phyloP scores from a whole-genome alignment of 2,888 invertebrate species.

The Oxycera nigricornis region DNA sequence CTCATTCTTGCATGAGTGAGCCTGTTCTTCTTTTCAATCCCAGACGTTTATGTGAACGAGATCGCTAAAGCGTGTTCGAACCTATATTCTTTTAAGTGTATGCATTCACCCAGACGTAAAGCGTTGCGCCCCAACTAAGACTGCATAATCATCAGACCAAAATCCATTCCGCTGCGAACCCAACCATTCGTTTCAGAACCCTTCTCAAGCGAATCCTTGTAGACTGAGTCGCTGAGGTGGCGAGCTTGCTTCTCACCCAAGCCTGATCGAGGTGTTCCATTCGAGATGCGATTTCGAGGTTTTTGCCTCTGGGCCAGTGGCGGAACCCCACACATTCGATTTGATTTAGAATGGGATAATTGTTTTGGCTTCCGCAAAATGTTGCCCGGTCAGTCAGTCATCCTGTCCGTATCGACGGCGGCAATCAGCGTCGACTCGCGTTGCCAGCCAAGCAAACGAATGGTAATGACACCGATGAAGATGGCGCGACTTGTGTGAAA shows the following conservation, averaged over 20 bases:
- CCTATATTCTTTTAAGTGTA: too few species aligned
- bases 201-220: conserved; percentile 25
- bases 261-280: background rate
- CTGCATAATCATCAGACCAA: background rate
- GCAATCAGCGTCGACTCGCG: background rate
- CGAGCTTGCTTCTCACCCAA: background rate
- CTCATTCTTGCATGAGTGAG: background rate
- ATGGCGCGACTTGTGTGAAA: conserved; percentile 36
- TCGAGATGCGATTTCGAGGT: background rate
- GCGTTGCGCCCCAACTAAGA: background rate
- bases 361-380: background rate
- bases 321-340: too few species aligned
- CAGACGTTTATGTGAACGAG: too few species aligned
- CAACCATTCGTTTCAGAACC: conserved; percentile 30
- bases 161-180: conserved; percentile 1
- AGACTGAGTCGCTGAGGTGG: background rate
- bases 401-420: background rate
- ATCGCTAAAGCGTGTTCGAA: too few species aligned
- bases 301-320: conserved; percentile 8
- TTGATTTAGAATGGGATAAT: too few species aligned
- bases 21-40: background rate
- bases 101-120: background rate
- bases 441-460: conserved; percentile 17
- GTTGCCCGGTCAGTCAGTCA: background rate
- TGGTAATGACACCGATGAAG: conserved; percentile 36